A percentile compares a stretch with the other conserved stretches of the same genome.
Conservation (phyloP, 1,140 invertebrate species). For the Orchesella cincta region DNA sequence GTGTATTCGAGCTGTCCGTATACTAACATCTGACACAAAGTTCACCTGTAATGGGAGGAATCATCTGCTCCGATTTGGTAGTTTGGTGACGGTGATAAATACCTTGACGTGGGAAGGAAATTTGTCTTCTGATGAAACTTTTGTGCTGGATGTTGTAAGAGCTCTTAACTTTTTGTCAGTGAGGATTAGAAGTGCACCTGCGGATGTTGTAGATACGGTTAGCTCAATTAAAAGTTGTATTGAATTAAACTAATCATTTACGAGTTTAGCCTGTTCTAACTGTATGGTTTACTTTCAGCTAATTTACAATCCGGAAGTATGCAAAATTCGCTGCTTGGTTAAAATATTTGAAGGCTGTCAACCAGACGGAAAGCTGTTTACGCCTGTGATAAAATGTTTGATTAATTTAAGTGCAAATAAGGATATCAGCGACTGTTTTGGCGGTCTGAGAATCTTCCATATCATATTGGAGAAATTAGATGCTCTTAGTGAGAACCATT, state of each 20-base stretch:
- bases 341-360: not conserved
- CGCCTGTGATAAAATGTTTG: not conserved
- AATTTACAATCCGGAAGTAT: not conserved
- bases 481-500: not conserved
- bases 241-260: not conserved
- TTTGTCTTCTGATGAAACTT: not conserved
- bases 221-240: not conserved
- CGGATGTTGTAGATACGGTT: not conserved
- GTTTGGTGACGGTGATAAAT: slow-evolving; percentile 6
- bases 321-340: not conserved
- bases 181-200: not conserved
- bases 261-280: not conserved
- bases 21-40: not conserved
- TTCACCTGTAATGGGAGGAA: not conserved
- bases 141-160: slow-evolving; percentile 29
- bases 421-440: not conserved
- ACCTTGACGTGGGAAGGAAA: slow-evolving; percentile 16
- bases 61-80: slow-evolving; percentile 14
- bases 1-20: not conserved
- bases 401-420: slow-evolving; percentile 16
- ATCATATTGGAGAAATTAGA: slow-evolving; percentile 18
- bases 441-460: not conserved
- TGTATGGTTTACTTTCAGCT: not conserved
- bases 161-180: not conserved
- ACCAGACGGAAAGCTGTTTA: not conserved